These are phyloP conservation scores for Venustoraphidia nigricollis DNA, from an alignment of 2,888 invertebrate genomes.

Conservation along the genomic window DNA sequence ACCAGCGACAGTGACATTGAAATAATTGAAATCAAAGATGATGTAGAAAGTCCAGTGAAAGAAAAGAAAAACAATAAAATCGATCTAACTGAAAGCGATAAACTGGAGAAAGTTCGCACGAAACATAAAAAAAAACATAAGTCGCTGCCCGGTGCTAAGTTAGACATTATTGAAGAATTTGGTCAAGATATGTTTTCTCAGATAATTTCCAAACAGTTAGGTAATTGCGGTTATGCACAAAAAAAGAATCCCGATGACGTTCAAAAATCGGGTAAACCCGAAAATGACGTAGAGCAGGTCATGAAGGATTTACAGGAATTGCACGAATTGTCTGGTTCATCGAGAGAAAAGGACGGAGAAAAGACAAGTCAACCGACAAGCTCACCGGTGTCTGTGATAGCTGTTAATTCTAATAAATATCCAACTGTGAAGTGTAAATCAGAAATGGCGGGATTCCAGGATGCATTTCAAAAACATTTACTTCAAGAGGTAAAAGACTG, in stretches of 20 bases:
- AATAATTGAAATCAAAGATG: slow-evolving; percentile 5
- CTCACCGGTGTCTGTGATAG: slow-evolving; percentile 26
- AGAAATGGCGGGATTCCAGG: slow-evolving; percentile 20
- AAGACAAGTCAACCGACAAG: slow-evolving; percentile 13
- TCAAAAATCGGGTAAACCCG: neutral
- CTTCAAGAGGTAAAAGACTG: slow-evolving; percentile 14
- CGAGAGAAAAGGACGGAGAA: slow-evolving; percentile 13
- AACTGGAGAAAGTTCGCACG: no score
- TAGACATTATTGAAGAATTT: no score
- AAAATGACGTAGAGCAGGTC: slow-evolving; percentile 27
- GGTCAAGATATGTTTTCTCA: no score
- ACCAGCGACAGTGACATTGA: neutral
- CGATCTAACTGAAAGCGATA: neutral
- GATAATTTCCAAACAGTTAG: no score
- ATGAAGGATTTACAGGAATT: slow-evolving; percentile 31
- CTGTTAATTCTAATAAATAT: slow-evolving; percentile 20
- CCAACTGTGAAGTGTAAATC: slow-evolving; percentile 8
- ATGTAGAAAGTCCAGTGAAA: neutral
- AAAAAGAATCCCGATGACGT: neutral
- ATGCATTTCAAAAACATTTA: slow-evolving; percentile 27
- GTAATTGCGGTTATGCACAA: no score
- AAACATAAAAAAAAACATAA: no score
- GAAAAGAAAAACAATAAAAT: neutral
- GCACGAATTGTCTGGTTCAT: slow-evolving; percentile 24
- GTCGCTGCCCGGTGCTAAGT: no score